Percentiles rank a stretch among this genome's conserved stretches.
Evolutionary conservation across 2,888 invertebrate genomes (phyloP).

Genomic region (Perithous albicinctus): DNA sequence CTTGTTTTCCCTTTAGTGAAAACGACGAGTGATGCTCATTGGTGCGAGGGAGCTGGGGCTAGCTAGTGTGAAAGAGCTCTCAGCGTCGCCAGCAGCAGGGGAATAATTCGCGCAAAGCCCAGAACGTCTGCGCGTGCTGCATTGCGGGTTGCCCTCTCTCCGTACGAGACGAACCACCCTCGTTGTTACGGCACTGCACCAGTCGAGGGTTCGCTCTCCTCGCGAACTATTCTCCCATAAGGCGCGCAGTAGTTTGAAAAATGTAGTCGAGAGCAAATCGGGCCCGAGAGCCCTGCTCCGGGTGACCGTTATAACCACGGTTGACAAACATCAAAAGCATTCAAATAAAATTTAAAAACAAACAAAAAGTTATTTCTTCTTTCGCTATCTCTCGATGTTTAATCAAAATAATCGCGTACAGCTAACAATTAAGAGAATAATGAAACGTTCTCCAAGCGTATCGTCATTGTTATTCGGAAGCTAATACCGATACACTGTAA

Average conservation of each 20-base stretch:
- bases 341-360: conserved; percentile 6
- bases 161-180: conserved; percentile 53
- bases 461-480: conserved; percentile 18
- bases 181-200: conserved; percentile 76
- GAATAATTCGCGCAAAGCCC: conserved; percentile 74
- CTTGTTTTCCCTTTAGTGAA: neutral
- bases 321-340: conserved; percentile 16
- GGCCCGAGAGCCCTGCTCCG: conserved; percentile 45
- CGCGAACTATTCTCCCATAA: conserved; percentile 43
- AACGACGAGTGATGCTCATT: neutral
- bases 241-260: conserved; percentile 27
- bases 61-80: conserved; percentile 17
- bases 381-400: conserved; percentile 60
- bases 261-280: conserved; percentile 64
- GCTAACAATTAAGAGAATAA: conserved; percentile 23
- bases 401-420: conserved; percentile 44
- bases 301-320: conserved; percentile 50
- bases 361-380: conserved; percentile 39
- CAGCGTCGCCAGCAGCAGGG: conserved; percentile 59
- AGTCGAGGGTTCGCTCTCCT: conserved; percentile 65
- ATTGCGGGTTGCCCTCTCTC: conserved; percentile 78
- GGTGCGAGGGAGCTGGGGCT: neutral
- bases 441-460: conserved; percentile 16
- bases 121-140: conserved; percentile 81
- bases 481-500: conserved; percentile 26